Evolutionary conservation across 2,888 invertebrate species (phyloP), one percentile per base, ranked within the genome.

Genomic region (Acanthosepion esculentum): DNA sequence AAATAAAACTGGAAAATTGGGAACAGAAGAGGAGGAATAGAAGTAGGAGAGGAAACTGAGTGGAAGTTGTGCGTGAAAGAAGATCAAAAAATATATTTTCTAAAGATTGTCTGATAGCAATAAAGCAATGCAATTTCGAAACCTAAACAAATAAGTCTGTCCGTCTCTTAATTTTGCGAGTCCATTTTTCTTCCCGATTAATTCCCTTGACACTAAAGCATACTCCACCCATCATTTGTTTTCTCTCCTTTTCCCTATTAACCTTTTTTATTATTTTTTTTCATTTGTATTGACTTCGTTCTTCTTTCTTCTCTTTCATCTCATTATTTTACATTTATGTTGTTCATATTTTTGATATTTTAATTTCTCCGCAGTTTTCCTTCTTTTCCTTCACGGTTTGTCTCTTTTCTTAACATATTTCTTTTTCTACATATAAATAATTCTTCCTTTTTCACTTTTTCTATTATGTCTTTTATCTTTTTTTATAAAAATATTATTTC

Each of bases 41-140:
- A 33, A 33, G n/a, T n/a, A 33, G n/a, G 18, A 78, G n/a, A 18
- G n/a, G n/a, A 7, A 33, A 33, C 78, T 78, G 78, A 78, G n/a
- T n/a, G 78, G n/a, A 33, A 78, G 78, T 78, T 33, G n/a, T 12
- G n/a, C 78, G 78, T 78, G 15, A n/a, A 78, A 78, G n/a, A 78
- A n/a, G n/a, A n/a, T n/a, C n/a, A 78, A 78, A 78, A 78, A 78
- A 78, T 78, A 78, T 78, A n/a, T 78, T 78, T 78, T 78, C 78
- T 78, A 78, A 78, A 78, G 78, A 78, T 78, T 78, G 78, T 78
- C 78, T 78, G 78, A 78, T 78, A 78, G 78, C 78, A 78, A 78
- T 78, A 78, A 78, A 78, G n/a, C 78, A 78, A 78, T 78, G 78
- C 78, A 78, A 78, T 78, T 78, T 78, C 78, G 78, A 78, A 78